These are phyloP conservation scores for Semaprochilodus insignis DNA, from an alignment of 2,797 vertebrate genomes.

Conservation along the genomic window DNA sequence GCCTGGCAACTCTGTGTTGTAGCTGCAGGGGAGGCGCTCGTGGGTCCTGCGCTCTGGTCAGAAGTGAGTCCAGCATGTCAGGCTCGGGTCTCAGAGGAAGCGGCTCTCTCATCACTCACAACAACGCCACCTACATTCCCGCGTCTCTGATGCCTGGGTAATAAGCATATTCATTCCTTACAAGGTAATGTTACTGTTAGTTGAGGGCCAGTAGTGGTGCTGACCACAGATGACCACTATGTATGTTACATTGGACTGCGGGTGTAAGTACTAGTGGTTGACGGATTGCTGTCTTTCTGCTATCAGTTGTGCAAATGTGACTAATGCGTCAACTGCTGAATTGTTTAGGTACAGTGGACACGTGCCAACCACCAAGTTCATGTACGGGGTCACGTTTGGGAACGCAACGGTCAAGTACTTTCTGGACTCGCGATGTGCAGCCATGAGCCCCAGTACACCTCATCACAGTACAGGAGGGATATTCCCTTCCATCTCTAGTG, in stretches of 20 bases:
- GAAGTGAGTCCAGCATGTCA: conserved; percentile 1
- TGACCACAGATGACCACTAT: not conserved
- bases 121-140: conserved; percentile 65
- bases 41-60: not conserved
- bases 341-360: conserved; percentile 66
- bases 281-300: not conserved
- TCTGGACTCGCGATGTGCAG: conserved; percentile 61
- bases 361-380: conserved; percentile 57
- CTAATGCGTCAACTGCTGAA: not conserved
- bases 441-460: conserved; percentile 56
- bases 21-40: not conserved
- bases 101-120: conserved; percentile 65
- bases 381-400: conserved; percentile 67
- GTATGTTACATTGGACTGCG: not conserved
- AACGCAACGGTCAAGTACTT: conserved; percentile 68
- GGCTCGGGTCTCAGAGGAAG: conserved; percentile 69
- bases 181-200: no score
- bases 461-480: conserved; percentile 55
- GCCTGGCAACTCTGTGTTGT: conserved; percentile 69
- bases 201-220: no score
- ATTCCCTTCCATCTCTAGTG: conserved; percentile 68
- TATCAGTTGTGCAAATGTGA: not conserved
- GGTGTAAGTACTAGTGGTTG: not conserved
- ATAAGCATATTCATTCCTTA: conserved; percentile 29
- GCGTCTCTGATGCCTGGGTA: conserved; percentile 78